Evolutionary conservation across 2,888 invertebrate species (phyloP).

Genomic region (Argyresthia goedartella): DNA sequence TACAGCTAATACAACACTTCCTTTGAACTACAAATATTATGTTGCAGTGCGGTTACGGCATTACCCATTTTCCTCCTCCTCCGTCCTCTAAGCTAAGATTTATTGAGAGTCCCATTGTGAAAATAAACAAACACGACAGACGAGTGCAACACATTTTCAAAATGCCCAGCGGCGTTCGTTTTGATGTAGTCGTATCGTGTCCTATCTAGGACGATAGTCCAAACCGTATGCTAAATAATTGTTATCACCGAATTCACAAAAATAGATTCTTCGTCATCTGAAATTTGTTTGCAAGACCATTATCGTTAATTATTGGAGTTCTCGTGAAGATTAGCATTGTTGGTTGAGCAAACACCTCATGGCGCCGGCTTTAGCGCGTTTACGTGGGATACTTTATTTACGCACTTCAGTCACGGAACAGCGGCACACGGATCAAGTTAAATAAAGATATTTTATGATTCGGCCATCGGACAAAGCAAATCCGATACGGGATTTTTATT

Average conservation of each 20-base stretch:
- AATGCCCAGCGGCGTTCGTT: too few species aligned
- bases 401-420: neutral
- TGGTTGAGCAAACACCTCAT: neutral
- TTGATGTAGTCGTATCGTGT: too few species aligned
- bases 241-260: neutral
- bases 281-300: slow-evolving; percentile 1
- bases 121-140: too few species aligned
- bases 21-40: neutral
- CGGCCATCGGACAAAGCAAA: too few species aligned
- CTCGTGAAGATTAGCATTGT: neutral
- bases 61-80: too few species aligned
- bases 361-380: neutral
- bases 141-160: too few species aligned
- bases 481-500: too few species aligned
- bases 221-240: too few species aligned
- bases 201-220: too few species aligned
- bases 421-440: neutral
- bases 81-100: too few species aligned
- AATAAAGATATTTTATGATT: too few species aligned
- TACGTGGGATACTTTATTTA: neutral
- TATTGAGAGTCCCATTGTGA: too few species aligned
- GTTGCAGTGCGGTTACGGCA: neutral
- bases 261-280: neutral
- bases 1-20: neutral
- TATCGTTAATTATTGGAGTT: slow-evolving; percentile 6